These are phyloP conservation scores for Sinocyclocheilus grahami DNA, from an alignment of 2,113 vertebrate species.

Conservation along the genomic window DNA sequence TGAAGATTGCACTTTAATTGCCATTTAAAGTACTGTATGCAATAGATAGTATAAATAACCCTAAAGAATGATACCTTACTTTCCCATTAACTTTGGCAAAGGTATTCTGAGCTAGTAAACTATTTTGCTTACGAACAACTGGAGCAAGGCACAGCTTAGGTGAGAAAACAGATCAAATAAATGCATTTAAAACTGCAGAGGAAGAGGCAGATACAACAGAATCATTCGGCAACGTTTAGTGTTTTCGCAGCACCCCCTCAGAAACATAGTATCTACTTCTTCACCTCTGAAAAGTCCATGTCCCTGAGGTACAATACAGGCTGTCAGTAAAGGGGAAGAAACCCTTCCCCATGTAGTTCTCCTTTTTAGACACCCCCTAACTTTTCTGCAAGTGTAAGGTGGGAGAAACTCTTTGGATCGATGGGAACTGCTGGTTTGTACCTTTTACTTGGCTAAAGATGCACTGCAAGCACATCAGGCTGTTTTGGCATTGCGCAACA, in stretches of 20 bases:
- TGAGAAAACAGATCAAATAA: constrained; percentile 81
- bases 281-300: constrained; percentile 81
- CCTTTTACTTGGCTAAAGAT: constrained; percentile 67
- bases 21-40: constrained; percentile 99
- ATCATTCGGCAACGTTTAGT: constrained; percentile 68
- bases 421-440: constrained; percentile 67
- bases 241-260: constrained; percentile 82
- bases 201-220: constrained; percentile 52
- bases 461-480: constrained; percentile 6
- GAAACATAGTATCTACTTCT: constrained; percentile 79
- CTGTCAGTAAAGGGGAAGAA: constrained; percentile 63
- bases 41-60: constrained; percentile 99
- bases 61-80: constrained; percentile 90
- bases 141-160: constrained; percentile 85
- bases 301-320: constrained; percentile 93
- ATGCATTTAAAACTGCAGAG: constrained; percentile 72
- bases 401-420: constrained; percentile 72
- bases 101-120: constrained; percentile 89
- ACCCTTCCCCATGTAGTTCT: constrained; percentile 33
- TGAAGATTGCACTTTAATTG: constrained; percentile 99
- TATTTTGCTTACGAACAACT: constrained; percentile 77
- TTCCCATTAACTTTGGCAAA: constrained; percentile 99
- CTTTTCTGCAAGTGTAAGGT: constrained; percentile 40
- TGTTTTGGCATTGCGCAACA: constrained; percentile 44
- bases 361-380: constrained; percentile 27